Evolutionary conservation across 2,888 invertebrate species (phyloP), one percentile per base, ranked within the genome.

Genomic region (Stenotaenia linearis): DNA sequence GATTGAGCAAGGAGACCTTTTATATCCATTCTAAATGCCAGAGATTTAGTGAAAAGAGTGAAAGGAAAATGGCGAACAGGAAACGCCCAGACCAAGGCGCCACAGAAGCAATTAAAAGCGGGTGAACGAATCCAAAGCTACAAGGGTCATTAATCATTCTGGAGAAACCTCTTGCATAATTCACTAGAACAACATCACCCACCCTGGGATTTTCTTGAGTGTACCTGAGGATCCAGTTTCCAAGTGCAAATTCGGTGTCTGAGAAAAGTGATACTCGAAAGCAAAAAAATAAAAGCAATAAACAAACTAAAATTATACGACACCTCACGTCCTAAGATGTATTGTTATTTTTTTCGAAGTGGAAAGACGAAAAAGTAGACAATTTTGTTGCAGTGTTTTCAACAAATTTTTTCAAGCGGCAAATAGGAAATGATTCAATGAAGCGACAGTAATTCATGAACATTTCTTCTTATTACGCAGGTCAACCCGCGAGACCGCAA

Each of bases 1-100:
- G 69, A 69, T 69, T 69, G 69, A 69, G 69, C 69, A 69, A 9
- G n/a, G 69, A 69, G 69, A 69, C 69, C 69, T 69, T 69, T 28
- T 69, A 69, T 69, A 69, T 69, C 69, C 69, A 69, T n/a, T 69
- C 69, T 69, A 69, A 69, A 69, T 69, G 69, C 69, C 69, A 69
- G 69, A 69, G 69, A 69, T 69, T 69, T 69, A 25, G 25, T 25
- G 25, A 1, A 25, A 45, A 18, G 45, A 12, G 15, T 45, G 45
- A 12, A 25, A 28, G 10, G 15, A 69, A 69, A 28, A 69, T 69
- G 28, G 69, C 25, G 28, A 69, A 69, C n/a, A 28, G 69, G 28
- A 69, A 69, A 69, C 69, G 69, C 69, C 69, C 69, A 69, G 69
- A 25, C n/a, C 10, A 69, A 69, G 69, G 69, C 69, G 69, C 69